Percentiles rank a stretch among this genome's conserved stretches.
Evolutionary conservation across 2,113 vertebrate species (phyloP).

Genomic region (Chloebia gouldiae): DNA sequence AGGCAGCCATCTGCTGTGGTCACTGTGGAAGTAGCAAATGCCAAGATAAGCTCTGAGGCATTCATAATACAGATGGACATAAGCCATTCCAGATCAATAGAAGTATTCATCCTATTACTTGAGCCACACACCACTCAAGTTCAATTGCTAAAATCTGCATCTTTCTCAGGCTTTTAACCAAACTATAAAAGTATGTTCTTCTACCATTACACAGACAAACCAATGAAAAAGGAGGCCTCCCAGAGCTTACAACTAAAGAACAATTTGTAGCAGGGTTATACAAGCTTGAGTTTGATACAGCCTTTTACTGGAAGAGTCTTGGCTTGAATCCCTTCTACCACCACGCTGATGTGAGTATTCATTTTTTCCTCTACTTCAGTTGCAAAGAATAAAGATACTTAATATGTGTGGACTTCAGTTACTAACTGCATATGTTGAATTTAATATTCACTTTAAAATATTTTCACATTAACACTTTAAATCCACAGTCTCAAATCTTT

Average conservation of each 20-base stretch:
- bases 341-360: conserved; percentile 74
- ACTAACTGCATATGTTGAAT: not conserved
- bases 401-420: not conserved
- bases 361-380: not conserved
- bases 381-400: not conserved
- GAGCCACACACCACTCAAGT: not conserved
- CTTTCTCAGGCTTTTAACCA: not conserved
- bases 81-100: not conserved
- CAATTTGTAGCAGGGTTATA: conserved; percentile 75
- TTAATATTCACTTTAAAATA: not conserved
- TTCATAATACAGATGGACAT: not conserved
- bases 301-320: conserved; percentile 75
- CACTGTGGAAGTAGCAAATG: not conserved
- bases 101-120: not conserved
- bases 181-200: not conserved
- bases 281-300: conserved; percentile 76
- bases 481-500: not conserved
- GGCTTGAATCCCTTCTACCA: conserved; percentile 75
- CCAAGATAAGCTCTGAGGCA: not conserved
- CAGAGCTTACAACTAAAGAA: conserved; percentile 70
- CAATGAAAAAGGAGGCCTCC: conserved; percentile 63
- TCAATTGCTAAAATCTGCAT: not conserved
- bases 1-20: not conserved
- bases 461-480: not conserved
- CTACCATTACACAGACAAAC: conserved; percentile 63